Percentiles rank a stretch among this genome's conserved stretches.
Conservation (phyloP, 2,888 invertebrate species). For the Troides aeacus region DNA sequence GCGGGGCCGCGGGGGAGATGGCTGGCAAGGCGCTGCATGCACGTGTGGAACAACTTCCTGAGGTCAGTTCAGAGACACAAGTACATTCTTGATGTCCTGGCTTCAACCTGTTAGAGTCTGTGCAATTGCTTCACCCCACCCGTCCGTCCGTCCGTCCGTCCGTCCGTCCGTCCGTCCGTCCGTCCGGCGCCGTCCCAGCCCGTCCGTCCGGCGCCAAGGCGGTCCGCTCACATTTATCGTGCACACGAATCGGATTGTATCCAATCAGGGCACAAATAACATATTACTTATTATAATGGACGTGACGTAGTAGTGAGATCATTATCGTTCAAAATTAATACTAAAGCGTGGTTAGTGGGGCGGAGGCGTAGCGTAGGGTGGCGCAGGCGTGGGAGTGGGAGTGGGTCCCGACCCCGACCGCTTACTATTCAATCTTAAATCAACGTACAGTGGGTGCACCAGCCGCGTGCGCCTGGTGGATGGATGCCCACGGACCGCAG, state of each 20-base stretch:
- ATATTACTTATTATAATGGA: constrained; percentile 53
- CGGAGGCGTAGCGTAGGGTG: too few relatives aligned
- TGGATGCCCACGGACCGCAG: constrained; percentile 44
- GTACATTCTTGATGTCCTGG: too few relatives aligned
- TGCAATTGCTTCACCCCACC: too few relatives aligned
- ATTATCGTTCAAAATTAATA: constrained; percentile 76
- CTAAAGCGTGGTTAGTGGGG: constrained; percentile 45
- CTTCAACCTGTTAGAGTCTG: too few relatives aligned
- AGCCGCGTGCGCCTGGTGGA: constrained; percentile 32
- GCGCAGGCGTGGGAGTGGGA: too few relatives aligned
- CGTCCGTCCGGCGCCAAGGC: constrained; percentile 40
- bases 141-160: constrained; percentile 22
- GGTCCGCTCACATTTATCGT: too few relatives aligned
- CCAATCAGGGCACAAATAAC: constrained; percentile 42
- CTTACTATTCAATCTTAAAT: constrained; percentile 39
- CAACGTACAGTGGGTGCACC: constrained; percentile 52
- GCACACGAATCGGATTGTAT: too few relatives aligned
- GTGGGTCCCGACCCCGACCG: too few relatives aligned
- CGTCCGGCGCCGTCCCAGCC: constrained; percentile 61
- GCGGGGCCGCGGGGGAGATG: too few relatives aligned
- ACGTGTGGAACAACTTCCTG: too few relatives aligned
- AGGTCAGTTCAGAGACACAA: too few relatives aligned
- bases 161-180: constrained; percentile 53
- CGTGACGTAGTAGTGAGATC: constrained; percentile 77
- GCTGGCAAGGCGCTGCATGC: too few relatives aligned